phyloP scores from a whole-genome alignment of 2,888 invertebrate species.

The Spisula solida region DNA sequence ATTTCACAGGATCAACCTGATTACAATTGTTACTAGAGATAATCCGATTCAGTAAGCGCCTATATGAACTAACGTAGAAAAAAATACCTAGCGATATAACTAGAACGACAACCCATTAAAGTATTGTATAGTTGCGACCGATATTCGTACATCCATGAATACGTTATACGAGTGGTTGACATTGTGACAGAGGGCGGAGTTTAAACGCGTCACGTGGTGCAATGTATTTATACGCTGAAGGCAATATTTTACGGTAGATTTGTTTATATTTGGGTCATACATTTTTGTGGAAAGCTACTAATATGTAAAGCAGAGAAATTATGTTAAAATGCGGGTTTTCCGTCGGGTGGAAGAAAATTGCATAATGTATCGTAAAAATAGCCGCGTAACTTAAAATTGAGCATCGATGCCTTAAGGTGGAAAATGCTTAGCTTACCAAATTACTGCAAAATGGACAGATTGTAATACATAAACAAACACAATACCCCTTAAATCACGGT shows the following conservation, averaged over 20 bases:
- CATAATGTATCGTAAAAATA: background rate
- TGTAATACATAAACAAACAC: too few species aligned
- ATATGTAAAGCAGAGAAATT: background rate
- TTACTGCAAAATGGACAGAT: too few species aligned
- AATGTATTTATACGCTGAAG: slow-evolving; percentile 45
- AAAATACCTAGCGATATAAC: slow-evolving; percentile 1
- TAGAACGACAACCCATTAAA: slow-evolving; percentile 49
- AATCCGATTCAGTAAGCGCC: slow-evolving; percentile 26
- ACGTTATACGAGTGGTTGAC: slow-evolving; percentile 67
- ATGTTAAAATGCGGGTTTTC: background rate
- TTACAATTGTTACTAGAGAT: slow-evolving; percentile 19
- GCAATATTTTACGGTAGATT: slow-evolving; percentile 42
- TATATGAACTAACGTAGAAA: background rate
- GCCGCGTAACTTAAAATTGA: background rate
- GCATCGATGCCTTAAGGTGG: background rate
- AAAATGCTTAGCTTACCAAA: too few species aligned
- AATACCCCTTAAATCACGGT: too few species aligned
- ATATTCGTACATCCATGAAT: slow-evolving; percentile 56
- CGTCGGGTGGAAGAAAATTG: background rate
- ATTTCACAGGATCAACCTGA: slow-evolving; percentile 27
- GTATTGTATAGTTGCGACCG: slow-evolving; percentile 59
- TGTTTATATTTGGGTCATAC: slow-evolving; percentile 36
- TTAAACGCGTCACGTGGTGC: slow-evolving; percentile 44
- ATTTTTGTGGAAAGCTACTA: slow-evolving; percentile 21
- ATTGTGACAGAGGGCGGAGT: slow-evolving; percentile 67